These are phyloP conservation scores for Gambusia affinis DNA, from an alignment of 2,113 vertebrate species.

Conservation along the genomic window DNA sequence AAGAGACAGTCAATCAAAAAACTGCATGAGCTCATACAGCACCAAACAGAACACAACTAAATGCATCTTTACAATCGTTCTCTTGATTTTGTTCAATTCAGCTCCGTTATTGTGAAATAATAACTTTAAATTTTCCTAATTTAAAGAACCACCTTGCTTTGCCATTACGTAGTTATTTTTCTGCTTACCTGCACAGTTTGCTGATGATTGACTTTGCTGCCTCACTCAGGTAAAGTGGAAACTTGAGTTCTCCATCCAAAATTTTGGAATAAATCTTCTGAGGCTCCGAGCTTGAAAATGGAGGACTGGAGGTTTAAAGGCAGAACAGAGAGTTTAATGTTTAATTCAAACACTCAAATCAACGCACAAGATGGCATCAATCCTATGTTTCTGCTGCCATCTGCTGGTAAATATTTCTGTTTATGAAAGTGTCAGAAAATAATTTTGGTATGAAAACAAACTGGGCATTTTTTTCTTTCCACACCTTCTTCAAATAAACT, in stretches of 20 bases:
- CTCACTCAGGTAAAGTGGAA: conserved; percentile 78
- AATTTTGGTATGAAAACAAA: neutral
- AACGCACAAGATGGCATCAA: neutral
- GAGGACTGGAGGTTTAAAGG: conserved; percentile 73
- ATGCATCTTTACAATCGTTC: neutral
- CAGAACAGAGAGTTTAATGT: neutral
- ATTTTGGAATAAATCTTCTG: conserved; percentile 85
- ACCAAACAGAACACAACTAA: neutral
- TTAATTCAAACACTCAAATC: neutral
- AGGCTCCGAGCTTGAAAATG: conserved; percentile 84
- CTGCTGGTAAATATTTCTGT: conserved; percentile 37
- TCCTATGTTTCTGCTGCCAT: conserved; percentile 52
- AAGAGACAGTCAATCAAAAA: neutral
- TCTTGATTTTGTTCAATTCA: neutral
- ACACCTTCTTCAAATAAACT: too few relatives aligned
- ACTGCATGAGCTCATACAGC: neutral
- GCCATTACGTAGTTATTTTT: neutral
- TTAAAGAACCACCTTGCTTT: neutral
- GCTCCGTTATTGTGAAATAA: neutral
- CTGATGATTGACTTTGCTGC: conserved; percentile 81
- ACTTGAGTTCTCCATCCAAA: conserved; percentile 80
- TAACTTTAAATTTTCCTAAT: neutral
- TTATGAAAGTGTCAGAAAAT: neutral
- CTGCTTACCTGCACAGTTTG: conserved; percentile 83
- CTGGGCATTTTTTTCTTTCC: too few relatives aligned